phyloP scores from a whole-genome alignment of 2,113 vertebrate genomes.

The Grallaria varia region DNA sequence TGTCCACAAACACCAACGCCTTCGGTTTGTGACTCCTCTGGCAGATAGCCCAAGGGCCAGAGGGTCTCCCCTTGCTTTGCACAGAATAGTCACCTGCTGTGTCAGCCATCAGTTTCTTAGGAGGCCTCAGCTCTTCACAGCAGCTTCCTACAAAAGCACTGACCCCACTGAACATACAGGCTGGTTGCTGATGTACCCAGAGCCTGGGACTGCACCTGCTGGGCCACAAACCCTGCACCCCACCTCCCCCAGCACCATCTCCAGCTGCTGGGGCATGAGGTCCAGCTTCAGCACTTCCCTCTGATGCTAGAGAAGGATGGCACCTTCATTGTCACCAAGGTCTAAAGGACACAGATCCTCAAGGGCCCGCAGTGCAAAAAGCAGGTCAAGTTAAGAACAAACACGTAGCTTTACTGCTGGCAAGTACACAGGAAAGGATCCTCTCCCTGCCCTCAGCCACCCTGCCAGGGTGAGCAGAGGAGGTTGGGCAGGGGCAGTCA shows the following conservation, averaged over 20 bases:
- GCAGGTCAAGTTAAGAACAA: neutral
- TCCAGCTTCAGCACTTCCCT: neutral
- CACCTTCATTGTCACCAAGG: neutral
- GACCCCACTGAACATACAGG: neutral
- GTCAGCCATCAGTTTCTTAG: neutral
- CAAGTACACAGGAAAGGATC: neutral
- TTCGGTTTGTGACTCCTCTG: neutral
- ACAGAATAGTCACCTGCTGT: neutral
- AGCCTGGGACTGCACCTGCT: neutral
- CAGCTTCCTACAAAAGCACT: neutral
- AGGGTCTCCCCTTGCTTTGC: neutral
- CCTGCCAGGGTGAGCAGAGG: neutral
- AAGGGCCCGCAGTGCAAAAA: neutral
- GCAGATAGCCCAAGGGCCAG: neutral
- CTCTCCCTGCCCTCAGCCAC: neutral
- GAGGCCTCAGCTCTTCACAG: neutral
- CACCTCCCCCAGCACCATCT: neutral
- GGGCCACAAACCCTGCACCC: neutral
- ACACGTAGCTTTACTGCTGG: neutral
- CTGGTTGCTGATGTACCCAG: neutral
- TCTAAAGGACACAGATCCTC: neutral
- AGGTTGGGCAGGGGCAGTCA: rapidly evolving
- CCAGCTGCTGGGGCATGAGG: neutral
- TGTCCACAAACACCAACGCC: rapidly evolving
- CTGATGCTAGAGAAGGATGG: neutral